Evolutionary conservation across 2,888 invertebrate species (phyloP).

Genomic region (Trilocha varians): DNA sequence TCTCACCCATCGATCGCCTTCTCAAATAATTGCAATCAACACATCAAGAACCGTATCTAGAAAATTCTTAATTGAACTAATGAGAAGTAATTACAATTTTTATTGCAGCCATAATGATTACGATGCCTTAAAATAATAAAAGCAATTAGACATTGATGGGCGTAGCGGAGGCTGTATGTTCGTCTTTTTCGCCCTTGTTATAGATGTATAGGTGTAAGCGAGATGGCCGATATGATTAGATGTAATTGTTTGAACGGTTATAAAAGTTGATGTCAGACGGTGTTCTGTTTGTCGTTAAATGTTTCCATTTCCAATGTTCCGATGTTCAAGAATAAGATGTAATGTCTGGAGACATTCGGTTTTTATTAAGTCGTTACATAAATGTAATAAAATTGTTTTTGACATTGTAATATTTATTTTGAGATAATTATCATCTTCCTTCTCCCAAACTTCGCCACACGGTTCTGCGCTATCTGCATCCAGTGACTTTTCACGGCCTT

Average conservation of each 20-base stretch:
- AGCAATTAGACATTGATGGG: slow-evolving; percentile 71
- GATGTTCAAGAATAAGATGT: background rate
- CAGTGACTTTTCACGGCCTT: too few relatives aligned
- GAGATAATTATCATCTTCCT: too few relatives aligned
- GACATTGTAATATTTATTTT: too few relatives aligned
- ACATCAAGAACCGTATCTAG: slow-evolving; percentile 69
- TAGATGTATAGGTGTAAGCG: slow-evolving; percentile 25
- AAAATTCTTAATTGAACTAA: slow-evolving; percentile 74
- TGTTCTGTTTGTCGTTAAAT: slow-evolving; percentile 69
- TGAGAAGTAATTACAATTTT: slow-evolving; percentile 74
- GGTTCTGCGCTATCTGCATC: too few relatives aligned
- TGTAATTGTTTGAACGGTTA: slow-evolving; percentile 72
- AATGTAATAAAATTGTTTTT: background rate
- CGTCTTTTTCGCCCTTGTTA: slow-evolving; percentile 40
- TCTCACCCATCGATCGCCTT: too few relatives aligned
- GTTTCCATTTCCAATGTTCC: slow-evolving; percentile 39
- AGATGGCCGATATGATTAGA: slow-evolving; percentile 53
- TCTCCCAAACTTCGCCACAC: too few relatives aligned
- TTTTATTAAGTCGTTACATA: background rate
- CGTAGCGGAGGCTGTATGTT: slow-evolving; percentile 47
- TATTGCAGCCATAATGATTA: slow-evolving; percentile 72
- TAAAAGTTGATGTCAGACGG: slow-evolving; percentile 69
- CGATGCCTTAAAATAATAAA: slow-evolving; percentile 74
- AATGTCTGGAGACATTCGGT: background rate
- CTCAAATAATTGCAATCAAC: slow-evolving; percentile 59